Evolutionary conservation across 1,140 invertebrate genomes (phyloP).

Genomic region (Aphelinus certus): DNA sequence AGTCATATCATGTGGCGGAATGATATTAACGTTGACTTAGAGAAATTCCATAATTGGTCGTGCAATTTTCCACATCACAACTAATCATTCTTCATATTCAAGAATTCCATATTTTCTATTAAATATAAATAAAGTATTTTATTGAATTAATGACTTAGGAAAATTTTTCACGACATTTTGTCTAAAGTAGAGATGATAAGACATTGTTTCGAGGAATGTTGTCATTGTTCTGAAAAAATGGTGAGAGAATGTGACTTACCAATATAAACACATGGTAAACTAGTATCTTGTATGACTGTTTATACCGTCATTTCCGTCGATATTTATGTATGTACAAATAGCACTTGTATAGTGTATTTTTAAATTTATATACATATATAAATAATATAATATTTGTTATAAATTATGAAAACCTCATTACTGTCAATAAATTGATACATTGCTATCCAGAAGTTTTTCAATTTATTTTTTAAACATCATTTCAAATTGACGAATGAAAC

Average conservation of each 20-base stretch:
- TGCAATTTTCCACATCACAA: slow-evolving; percentile 32
- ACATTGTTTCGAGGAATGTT: slow-evolving; percentile 10
- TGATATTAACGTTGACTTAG: slow-evolving; percentile 13
- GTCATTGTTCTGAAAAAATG: slow-evolving; percentile 25
- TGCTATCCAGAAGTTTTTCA: neutral
- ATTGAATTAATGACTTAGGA: slow-evolving; percentile 3
- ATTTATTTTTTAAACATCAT: neutral
- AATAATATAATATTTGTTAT: slow-evolving; percentile 34
- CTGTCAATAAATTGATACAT: slow-evolving; percentile 28
- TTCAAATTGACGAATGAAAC: neutral
- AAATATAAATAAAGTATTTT: slow-evolving; percentile 32
- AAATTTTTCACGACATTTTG: slow-evolving; percentile 1
- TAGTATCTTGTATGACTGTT: slow-evolving; percentile 25
- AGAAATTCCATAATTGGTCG: slow-evolving; percentile 33
- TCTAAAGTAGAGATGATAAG: no score
- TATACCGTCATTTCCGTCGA: slow-evolving; percentile 30
- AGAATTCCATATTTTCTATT: slow-evolving; percentile 39
- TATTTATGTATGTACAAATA: slow-evolving; percentile 41
- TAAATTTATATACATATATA: slow-evolving; percentile 20
- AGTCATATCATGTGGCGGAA: slow-evolving; percentile 27
- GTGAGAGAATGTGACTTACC: slow-evolving; percentile 30
- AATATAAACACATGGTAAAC: slow-evolving; percentile 18
- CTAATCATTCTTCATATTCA: slow-evolving; percentile 24
- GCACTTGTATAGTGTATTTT: slow-evolving; percentile 35
- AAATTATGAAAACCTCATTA: slow-evolving; percentile 3